phyloP scores from a whole-genome alignment of 2,113 vertebrate genomes.

The Nansenia antarctica region DNA sequence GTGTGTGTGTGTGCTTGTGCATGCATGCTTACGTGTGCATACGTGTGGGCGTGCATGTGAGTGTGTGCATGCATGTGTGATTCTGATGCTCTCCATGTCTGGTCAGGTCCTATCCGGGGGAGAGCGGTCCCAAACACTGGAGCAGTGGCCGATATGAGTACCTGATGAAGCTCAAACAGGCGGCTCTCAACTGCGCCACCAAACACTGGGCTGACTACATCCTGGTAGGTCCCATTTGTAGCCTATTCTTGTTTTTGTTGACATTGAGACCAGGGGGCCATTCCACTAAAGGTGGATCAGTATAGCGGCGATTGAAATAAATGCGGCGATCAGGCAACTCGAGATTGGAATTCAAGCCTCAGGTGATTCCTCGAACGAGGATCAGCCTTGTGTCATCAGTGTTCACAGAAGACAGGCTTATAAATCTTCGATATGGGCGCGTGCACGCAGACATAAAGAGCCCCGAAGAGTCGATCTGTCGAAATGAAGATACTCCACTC shows the following conservation, averaged over 20 bases:
- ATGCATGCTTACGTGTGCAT: neutral
- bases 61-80: neutral
- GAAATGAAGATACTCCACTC: no score
- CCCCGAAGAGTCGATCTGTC: no score
- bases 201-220: slow-evolving; percentile 87
- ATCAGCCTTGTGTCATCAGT: no score
- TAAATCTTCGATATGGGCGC: no score
- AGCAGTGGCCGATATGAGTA: slow-evolving; percentile 87
- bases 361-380: no score
- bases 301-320: no score
- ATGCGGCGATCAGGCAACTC: no score
- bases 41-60: neutral
- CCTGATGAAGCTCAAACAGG: slow-evolving; percentile 93
- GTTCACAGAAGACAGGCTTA: no score
- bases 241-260: neutral
- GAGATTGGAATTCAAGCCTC: no score
- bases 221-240: slow-evolving; percentile 78
- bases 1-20: neutral
- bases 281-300: no score
- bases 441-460: no score
- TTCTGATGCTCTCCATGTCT: neutral
- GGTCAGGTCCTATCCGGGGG: slow-evolving; percentile 84
- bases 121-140: slow-evolving; percentile 94
- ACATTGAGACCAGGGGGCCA: no score
- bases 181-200: slow-evolving; percentile 86